phyloP scores from a whole-genome alignment of 2,113 vertebrate genomes.

The Onychorhynchus coronatus region DNA sequence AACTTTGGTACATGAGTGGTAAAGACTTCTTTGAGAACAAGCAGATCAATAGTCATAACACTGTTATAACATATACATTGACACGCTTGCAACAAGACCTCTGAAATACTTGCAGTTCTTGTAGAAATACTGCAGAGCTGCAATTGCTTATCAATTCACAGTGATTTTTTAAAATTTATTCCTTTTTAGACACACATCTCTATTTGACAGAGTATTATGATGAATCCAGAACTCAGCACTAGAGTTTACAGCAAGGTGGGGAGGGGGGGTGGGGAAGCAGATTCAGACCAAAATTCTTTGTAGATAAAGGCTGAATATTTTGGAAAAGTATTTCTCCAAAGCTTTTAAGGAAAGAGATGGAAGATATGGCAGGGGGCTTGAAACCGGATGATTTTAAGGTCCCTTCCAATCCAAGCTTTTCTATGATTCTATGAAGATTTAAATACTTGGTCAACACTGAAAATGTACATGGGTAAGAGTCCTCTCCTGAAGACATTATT shows the following conservation, averaged over 20 bases:
- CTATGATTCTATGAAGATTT: not conserved
- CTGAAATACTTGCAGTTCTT: constrained; percentile 33
- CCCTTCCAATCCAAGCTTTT: not conserved
- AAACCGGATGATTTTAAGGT: not conserved
- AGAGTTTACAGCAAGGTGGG: not conserved
- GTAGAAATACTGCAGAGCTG: not conserved
- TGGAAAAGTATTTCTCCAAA: not conserved
- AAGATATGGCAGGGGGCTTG: not conserved
- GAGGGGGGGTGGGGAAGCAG: not conserved
- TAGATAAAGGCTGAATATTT: not conserved
- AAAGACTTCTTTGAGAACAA: constrained; percentile 34
- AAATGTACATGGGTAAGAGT: not conserved
- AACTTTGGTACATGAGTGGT: not conserved
- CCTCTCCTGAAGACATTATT: not conserved
- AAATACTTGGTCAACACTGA: not conserved
- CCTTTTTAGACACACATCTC: not conserved
- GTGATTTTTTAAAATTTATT: not conserved
- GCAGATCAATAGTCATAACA: constrained; percentile 49
- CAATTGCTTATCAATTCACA: not conserved
- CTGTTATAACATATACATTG: constrained; percentile 7
- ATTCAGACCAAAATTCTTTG: not conserved
- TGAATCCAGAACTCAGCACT: not conserved
- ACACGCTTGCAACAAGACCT: not conserved
- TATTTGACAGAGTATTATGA: not conserved
- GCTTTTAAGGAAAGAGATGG: not conserved